Conservation (phyloP, 2,113 vertebrate genomes). For the Shinisaurus crocodilurus region DNA sequence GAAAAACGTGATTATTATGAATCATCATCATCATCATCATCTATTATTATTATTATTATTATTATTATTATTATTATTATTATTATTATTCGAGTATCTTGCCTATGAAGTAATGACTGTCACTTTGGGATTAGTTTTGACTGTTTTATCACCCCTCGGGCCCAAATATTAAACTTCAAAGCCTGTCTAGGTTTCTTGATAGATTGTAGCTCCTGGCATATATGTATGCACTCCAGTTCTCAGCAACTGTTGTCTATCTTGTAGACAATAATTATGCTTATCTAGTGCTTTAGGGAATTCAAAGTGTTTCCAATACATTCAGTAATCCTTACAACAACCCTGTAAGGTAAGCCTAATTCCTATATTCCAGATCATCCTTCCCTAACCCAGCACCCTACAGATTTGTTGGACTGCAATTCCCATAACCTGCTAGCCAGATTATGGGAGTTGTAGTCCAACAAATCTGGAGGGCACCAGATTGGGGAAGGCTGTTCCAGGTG, state of each 20-base stretch:
- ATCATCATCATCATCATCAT: no score
- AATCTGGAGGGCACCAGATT: neutral
- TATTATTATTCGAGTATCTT: neutral
- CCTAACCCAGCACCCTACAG: no score
- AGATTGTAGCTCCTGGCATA: conserved; percentile 38
- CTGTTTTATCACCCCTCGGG: conserved; percentile 54
- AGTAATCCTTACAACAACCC: neutral
- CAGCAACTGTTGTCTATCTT: conserved; percentile 58
- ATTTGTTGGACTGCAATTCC: no score
- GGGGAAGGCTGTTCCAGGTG: no score
- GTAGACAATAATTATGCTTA: conserved; percentile 20
- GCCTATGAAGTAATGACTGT: conserved; percentile 22
- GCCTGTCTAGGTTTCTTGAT: conserved; percentile 34
- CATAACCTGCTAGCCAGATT: neutral
- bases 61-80: no score
- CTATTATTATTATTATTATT: no score
- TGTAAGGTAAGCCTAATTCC: neutral
- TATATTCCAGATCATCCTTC: neutral
- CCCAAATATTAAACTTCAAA: conserved; percentile 57
- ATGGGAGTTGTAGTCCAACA: neutral
- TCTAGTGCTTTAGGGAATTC: neutral
- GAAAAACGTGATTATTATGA: neutral
- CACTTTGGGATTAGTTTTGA: conserved; percentile 47
- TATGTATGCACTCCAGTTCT: conserved; percentile 57
- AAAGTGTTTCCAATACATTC: neutral